These are phyloP conservation scores for Caenorhabditis sp. DNA, from an alignment of 2,888 invertebrate species.

Conservation along the genomic window DNA sequence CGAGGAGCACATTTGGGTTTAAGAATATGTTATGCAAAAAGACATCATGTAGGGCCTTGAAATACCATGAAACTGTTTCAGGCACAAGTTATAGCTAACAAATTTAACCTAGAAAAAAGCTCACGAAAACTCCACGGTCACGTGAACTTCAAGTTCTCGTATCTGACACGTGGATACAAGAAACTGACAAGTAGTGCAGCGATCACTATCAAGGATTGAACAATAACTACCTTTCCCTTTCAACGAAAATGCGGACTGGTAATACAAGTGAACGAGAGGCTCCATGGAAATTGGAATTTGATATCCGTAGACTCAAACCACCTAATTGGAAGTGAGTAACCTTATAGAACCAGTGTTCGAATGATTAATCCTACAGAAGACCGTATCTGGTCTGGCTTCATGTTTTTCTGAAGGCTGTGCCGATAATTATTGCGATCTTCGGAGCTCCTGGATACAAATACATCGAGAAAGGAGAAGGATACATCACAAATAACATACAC, in stretches of 20 bases:
- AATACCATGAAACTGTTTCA: too few species aligned
- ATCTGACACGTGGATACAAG: not conserved
- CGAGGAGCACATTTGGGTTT: conserved; percentile 14
- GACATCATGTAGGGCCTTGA: too few species aligned
- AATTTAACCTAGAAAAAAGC: too few species aligned
- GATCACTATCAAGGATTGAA: not conserved
- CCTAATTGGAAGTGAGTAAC: conserved; percentile 28
- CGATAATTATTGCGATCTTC: not conserved
- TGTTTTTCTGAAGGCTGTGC: not conserved
- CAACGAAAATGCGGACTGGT: conserved; percentile 7
- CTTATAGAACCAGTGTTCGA: not conserved
- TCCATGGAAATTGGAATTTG: conserved; percentile 23
- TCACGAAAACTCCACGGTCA: too few species aligned
- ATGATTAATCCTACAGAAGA: not conserved
- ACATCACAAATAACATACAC: not conserved
- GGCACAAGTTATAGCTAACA: too few species aligned
- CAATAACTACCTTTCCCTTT: not conserved
- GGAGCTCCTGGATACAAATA: not conserved
- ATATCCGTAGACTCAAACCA: conserved; percentile 7
- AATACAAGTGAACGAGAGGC: conserved; percentile 32
- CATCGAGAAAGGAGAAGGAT: conserved; percentile 17
- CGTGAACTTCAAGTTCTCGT: too few species aligned
- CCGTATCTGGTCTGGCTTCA: conserved; percentile 21
- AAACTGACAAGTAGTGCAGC: not conserved
- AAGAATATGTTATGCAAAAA: conserved; percentile 25